These are phyloP conservation scores for Antheraea mylitta DNA, from an alignment of 1,140 invertebrate species.

Conservation along the genomic window DNA sequence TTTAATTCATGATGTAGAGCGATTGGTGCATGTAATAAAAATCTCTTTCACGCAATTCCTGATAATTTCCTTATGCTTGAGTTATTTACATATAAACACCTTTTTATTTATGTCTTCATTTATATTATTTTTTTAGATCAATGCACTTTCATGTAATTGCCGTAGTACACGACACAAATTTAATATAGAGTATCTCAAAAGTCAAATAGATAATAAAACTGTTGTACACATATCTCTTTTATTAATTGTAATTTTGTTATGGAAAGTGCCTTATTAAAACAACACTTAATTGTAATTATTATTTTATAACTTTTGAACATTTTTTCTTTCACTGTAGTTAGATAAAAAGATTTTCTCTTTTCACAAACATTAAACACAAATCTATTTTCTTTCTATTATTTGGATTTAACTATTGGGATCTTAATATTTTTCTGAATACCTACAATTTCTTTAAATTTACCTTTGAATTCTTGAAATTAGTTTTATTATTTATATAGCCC, in stretches of 20 bases:
- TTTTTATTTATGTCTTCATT: neutral
- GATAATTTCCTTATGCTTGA: conserved; percentile 7
- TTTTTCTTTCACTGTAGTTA: conserved; percentile 25
- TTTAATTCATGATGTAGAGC: conserved; percentile 23
- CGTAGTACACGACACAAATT: neutral
- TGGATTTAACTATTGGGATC: no score
- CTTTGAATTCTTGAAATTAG: no score
- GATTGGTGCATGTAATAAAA: conserved; percentile 13
- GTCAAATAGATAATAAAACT: neutral
- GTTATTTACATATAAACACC: neutral
- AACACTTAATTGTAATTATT: neutral
- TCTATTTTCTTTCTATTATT: conserved; percentile 12
- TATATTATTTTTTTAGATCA: neutral
- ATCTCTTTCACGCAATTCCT: conserved; percentile 34
- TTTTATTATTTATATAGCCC: no score
- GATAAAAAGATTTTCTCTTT: conserved; percentile 67
- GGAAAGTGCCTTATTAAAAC: neutral
- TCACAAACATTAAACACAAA: conserved; percentile 72
- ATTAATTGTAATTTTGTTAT: neutral
- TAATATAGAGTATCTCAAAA: neutral
- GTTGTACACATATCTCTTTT: neutral
- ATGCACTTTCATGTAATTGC: conserved; percentile 5
- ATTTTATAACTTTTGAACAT: no score
- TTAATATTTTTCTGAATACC: no score
- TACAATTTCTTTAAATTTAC: no score